Evolutionary conservation across 2,797 vertebrate species (phyloP).

Genomic region (Argentina silus): DNA sequence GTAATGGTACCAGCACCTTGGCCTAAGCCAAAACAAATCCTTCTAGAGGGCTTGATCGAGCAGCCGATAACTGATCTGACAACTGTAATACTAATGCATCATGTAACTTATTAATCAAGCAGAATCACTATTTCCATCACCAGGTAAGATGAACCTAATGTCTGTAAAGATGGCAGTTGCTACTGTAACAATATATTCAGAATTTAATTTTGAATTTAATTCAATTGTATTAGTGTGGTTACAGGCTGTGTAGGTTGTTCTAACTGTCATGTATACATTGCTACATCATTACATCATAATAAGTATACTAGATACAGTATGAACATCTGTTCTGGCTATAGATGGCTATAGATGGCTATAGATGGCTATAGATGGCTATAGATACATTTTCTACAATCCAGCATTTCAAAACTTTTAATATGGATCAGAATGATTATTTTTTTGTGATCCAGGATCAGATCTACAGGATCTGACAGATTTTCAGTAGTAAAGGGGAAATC

Average conservation of each 20-base stretch:
- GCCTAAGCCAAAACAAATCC: too few species aligned
- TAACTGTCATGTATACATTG: background rate
- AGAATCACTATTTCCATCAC: background rate
- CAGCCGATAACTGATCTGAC: too few species aligned
- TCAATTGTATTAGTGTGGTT: background rate
- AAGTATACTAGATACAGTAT: background rate
- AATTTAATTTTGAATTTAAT: background rate
- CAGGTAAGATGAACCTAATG: background rate
- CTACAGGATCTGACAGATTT: too few species aligned
- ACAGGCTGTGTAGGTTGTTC: background rate
- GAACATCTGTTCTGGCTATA: slow-evolving; percentile 6
- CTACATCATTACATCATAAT: slow-evolving; percentile 8
- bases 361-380: background rate
- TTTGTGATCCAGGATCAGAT: too few species aligned
- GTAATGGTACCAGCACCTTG: too few species aligned
- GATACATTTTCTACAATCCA: too few species aligned
- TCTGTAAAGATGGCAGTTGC: background rate
- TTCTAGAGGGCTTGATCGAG: too few species aligned
- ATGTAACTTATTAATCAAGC: too few species aligned
- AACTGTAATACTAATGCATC: too few species aligned
- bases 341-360: too few species aligned
- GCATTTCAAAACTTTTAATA: slow-evolving; percentile 1
- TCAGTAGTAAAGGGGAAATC: too few species aligned
- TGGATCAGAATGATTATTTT: too few species aligned
- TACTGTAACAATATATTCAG: background rate